These are phyloP conservation scores for Rhyacophila brunnea DNA, from an alignment of 1,140 invertebrate species.

Conservation along the genomic window DNA sequence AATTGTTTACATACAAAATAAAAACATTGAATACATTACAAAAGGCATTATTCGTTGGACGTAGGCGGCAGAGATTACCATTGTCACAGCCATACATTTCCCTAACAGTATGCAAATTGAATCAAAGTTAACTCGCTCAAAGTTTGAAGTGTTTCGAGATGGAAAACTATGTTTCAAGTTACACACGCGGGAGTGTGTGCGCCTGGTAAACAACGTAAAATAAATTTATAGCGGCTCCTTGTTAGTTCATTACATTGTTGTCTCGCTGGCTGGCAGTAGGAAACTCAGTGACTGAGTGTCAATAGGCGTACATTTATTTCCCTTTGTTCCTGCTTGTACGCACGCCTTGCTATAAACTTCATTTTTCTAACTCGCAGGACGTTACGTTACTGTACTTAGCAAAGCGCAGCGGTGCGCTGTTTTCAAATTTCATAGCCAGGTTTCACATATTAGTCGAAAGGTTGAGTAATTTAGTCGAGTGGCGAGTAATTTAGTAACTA, in stretches of 20 bases:
- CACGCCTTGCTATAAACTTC: no score
- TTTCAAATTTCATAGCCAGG: no score
- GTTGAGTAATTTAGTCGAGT: no score
- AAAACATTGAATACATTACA: no score
- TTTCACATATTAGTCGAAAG: no score
- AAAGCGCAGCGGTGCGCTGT: no score
- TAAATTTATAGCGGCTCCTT: conserved; percentile 22
- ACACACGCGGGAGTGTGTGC: conserved; percentile 11
- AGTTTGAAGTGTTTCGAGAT: conserved; percentile 24
- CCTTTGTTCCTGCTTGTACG: background rate
- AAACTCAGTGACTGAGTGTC: background rate
- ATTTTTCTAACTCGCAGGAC: no score
- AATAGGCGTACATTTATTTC: background rate
- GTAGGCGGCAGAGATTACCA: conserved; percentile 8
- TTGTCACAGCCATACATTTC: conserved; percentile 28
- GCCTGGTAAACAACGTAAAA: conserved; percentile 23
- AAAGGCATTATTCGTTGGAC: no score
- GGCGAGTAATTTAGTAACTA: no score
- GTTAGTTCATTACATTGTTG: conserved; percentile 14
- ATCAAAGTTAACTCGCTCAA: conserved; percentile 32
- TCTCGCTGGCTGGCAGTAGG: background rate
- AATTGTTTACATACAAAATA: no score
- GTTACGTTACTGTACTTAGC: no score
- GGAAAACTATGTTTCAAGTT: conserved; percentile 22
- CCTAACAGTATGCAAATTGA: conserved; percentile 28